Evolutionary conservation across 1,140 invertebrate species (phyloP), one percentile per base, ranked within the genome.

Genomic region (Drosophila gunungcola): DNA sequence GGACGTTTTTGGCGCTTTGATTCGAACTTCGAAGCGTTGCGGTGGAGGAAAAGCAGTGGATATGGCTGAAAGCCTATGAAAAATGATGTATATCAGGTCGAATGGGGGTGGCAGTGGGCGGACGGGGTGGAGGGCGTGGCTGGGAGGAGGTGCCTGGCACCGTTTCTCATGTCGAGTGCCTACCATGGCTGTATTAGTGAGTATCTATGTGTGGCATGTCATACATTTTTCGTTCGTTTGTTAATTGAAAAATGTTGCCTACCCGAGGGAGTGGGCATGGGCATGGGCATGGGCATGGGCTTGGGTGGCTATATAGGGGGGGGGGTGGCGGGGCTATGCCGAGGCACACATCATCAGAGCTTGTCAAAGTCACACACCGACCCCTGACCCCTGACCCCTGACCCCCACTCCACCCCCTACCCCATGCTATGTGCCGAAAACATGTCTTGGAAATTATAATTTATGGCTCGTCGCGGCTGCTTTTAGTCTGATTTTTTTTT

Each of bases 171-270:
- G 61, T 70, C 64, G 64, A 76, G 57, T 67, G 70, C 63, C 54
- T 36, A 25, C 6, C 41, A 39, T 45, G 36, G 58, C 4, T 27
- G 54, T 77, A 56, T 73, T 43, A 43, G 43, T 55, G 52, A 79
- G 74, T 81, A 57, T 86, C 65, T 86, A 49, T 83, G 58, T 88
- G 78, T 70, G 81, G 81, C 81, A 78, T 84, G 83, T 89, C 83
- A 89, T 89, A 83, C 76, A 88, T 89, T 73, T 88, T 88, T 88
- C 84, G 83, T 88, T 88, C 80, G 83, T 89, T 89, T 88, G 83
- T 88, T 88, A 88, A 88, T 88, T 88, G 83, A 88, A 88, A 88
- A 88, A 88, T 88, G 84, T 89, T 88, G 79, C 84, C 84, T 80
- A 73, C 73, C 88, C 82, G 67, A 75, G 76, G 63, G 48, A 56